Evolutionary conservation across 1,140 invertebrate genomes (phyloP).

Genomic region (Bombus breviceps): DNA sequence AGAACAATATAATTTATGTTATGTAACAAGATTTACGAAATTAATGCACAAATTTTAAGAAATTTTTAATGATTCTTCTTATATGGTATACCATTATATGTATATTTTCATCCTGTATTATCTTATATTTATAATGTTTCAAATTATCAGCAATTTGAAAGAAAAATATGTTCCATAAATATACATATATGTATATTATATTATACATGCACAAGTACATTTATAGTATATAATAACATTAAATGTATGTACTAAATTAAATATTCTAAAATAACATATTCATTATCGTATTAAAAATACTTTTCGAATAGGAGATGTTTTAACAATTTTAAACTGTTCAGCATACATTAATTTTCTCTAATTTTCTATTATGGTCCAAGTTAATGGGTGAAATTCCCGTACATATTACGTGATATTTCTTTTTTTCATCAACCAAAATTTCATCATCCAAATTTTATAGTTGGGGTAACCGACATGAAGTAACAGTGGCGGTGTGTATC

Average conservation of each 20-base stretch:
- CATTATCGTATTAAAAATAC: neutral
- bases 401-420: too few species aligned
- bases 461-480: constrained; percentile 1
- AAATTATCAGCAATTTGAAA: neutral
- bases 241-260: neutral
- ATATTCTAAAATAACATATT: neutral
- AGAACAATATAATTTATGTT: neutral
- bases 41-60: neutral
- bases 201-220: too few species aligned
- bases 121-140: neutral
- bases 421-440: too few species aligned
- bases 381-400: neutral
- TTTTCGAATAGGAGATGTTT: too few species aligned
- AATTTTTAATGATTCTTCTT: too few species aligned
- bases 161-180: neutral
- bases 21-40: neutral
- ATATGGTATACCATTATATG: neutral
- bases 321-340: too few species aligned
- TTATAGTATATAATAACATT: neutral
- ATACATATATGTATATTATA: too few species aligned
- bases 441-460: neutral
- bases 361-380: neutral
- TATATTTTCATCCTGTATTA: neutral
- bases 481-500: constrained; percentile 50
- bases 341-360: neutral